phyloP scores from a whole-genome alignment of 1,140 invertebrate species.

The Scylla paramamosain region DNA sequence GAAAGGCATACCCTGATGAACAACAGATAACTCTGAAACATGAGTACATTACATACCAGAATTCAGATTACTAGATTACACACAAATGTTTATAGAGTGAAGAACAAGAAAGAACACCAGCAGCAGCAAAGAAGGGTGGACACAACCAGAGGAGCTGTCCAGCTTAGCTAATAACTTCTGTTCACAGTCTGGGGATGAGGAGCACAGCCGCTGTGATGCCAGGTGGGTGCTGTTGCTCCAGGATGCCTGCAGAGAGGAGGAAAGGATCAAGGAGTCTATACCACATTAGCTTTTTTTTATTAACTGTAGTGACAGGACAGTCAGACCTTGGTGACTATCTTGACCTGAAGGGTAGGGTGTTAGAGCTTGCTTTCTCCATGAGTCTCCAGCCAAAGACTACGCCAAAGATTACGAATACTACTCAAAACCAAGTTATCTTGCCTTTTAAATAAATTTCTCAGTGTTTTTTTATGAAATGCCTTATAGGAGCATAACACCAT shows the following conservation, averaged over 20 bases:
- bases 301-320: too few species aligned
- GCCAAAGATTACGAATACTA: too few species aligned
- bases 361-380: too few species aligned
- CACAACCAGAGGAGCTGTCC: background rate
- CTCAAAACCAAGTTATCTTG: too few species aligned
- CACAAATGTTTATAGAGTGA: background rate
- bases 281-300: too few species aligned
- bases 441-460: too few species aligned
- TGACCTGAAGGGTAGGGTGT: too few species aligned
- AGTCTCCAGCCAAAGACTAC: too few species aligned
- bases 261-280: background rate
- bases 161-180: slow-evolving; percentile 31
- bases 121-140: background rate
- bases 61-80: background rate
- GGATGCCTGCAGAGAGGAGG: slow-evolving; percentile 38
- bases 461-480: too few species aligned
- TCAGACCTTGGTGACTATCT: too few species aligned
- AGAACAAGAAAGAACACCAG: background rate
- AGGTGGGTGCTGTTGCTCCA: slow-evolving; percentile 42
- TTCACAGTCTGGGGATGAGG: slow-evolving; percentile 49
- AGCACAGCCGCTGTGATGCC: slow-evolving; percentile 36
- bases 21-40: background rate
- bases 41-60: background rate
- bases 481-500: too few species aligned
- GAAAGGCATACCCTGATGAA: background rate